Evolutionary conservation across 1,140 invertebrate species (phyloP).

Genomic region (Meteorus sp.): DNA sequence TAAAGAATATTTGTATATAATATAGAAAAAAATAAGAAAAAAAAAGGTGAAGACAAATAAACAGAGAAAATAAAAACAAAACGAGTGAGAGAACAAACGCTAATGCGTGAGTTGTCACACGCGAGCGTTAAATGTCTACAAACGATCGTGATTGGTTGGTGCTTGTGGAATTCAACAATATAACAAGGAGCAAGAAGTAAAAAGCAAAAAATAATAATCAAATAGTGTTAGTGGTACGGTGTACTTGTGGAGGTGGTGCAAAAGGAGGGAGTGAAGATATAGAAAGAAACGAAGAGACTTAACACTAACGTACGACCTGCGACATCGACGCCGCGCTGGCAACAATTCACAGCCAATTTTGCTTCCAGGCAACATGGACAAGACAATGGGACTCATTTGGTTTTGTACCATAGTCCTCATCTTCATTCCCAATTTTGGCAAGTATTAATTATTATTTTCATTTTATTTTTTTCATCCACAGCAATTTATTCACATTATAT

Average conservation of each 20-base stretch:
- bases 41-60: background rate
- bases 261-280: slow-evolving; percentile 2
- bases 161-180: slow-evolving; percentile 16
- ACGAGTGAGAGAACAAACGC: background rate
- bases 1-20: no score
- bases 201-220: background rate
- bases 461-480: background rate
- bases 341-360: background rate
- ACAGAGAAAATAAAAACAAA: background rate
- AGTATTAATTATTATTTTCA: slow-evolving; percentile 16
- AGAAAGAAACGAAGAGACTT: background rate
- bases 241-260: background rate
- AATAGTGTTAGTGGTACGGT: no score
- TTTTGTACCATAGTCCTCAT: slow-evolving; percentile 1
- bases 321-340: background rate
- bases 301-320: no score
- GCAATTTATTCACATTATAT: background rate
- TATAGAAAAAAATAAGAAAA: no score
- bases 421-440: slow-evolving; percentile 19
- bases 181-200: background rate
- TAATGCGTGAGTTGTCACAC: slow-evolving; percentile 1
- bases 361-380: background rate
- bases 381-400: slow-evolving; percentile 7
- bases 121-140: slow-evolving; percentile 3
- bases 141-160: slow-evolving; percentile 1